These are phyloP conservation scores for Pristionchus maxplancki DNA, from an alignment of 2,888 invertebrate species.

Conservation along the genomic window DNA sequence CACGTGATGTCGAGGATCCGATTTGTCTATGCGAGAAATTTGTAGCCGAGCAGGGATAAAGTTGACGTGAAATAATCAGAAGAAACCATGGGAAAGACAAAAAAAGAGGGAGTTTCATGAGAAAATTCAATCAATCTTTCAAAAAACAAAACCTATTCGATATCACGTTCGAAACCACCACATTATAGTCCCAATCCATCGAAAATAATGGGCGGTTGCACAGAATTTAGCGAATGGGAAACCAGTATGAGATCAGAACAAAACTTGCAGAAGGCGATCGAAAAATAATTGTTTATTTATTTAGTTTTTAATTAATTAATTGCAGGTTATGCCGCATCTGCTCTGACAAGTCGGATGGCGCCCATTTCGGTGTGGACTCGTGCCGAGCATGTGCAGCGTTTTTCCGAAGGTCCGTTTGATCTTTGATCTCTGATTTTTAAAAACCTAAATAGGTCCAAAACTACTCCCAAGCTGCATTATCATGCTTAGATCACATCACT, in stretches of 20 bases:
- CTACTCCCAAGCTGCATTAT: too few species aligned
- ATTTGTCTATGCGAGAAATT: background rate
- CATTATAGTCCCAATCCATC: background rate
- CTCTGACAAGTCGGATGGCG: slow-evolving; percentile 57
- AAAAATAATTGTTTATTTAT: background rate
- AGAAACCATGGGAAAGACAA: too few species aligned
- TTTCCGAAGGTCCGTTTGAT: slow-evolving; percentile 43
- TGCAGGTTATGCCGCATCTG: slow-evolving; percentile 56
- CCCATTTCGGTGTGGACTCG: slow-evolving; percentile 59
- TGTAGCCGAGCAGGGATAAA: background rate
- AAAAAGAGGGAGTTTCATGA: too few species aligned
- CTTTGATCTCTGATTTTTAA: background rate
- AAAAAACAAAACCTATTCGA: too few species aligned
- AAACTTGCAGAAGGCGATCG: too few species aligned
- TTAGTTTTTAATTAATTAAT: background rate
- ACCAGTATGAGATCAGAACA: background rate
- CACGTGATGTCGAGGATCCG: background rate
- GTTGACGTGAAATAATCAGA: background rate
- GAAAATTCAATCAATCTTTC: too few species aligned
- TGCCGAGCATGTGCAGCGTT: slow-evolving; percentile 60
- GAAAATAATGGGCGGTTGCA: background rate
- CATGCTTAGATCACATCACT: too few species aligned
- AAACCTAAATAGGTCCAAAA: too few species aligned
- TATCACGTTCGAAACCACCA: too few species aligned
- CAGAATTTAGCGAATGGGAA: too few species aligned